phyloP scores from a whole-genome alignment of 1,140 invertebrate species.

The Scaptodrosophila lebanonensis region DNA sequence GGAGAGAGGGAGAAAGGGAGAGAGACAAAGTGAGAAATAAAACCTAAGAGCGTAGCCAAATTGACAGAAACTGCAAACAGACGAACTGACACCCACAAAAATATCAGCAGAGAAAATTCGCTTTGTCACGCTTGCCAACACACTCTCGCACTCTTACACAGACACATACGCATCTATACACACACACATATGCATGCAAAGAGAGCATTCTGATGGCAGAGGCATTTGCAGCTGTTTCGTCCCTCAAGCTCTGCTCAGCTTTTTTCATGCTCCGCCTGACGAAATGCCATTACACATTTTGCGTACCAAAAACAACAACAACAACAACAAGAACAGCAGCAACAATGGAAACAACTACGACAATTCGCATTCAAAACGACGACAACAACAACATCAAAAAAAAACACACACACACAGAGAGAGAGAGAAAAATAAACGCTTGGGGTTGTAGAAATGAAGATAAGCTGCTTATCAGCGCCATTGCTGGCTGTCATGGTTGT shows the following conservation, averaged over 20 bases:
- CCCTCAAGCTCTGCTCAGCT: constrained; percentile 32
- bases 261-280: constrained; percentile 69
- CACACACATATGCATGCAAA: background rate
- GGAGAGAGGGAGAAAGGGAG: background rate
- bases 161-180: constrained; percentile 8
- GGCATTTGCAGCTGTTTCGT: constrained; percentile 18
- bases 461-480: constrained; percentile 74
- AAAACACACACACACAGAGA: constrained; percentile 14
- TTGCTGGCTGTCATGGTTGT: constrained; percentile 45
- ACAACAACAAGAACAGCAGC: constrained; percentile 10
- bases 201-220: background rate
- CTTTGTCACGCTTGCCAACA: constrained; percentile 47
- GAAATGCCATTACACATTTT: constrained; percentile 74
- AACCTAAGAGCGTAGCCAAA: background rate
- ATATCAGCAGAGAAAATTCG: constrained; percentile 32
- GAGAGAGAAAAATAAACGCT: constrained; percentile 60
- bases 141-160: constrained; percentile 5
- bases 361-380: constrained; percentile 69
- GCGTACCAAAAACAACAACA: constrained; percentile 53
- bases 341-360: constrained; percentile 26
- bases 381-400: constrained; percentile 51
- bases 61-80: constrained; percentile 9
- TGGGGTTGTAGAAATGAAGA: constrained; percentile 71
- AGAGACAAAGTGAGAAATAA: background rate
- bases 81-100: constrained; percentile 9